Evolutionary conservation across 2,797 vertebrate genomes (phyloP), one percentile per base, ranked within the genome.

Genomic region (Lycodopsis pacificus): DNA sequence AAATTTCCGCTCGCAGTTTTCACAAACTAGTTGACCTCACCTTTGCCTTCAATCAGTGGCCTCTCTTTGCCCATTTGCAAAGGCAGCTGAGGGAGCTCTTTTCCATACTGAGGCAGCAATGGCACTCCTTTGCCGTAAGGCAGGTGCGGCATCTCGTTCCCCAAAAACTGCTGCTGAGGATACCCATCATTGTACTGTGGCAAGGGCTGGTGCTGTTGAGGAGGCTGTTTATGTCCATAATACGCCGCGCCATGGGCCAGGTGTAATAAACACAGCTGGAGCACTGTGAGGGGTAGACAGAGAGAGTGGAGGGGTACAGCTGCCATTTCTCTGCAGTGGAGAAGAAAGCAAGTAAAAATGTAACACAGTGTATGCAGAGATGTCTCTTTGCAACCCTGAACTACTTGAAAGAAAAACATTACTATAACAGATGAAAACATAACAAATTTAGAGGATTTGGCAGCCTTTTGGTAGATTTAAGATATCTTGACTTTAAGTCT

Each of bases 221-320:
- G 96, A 25, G 96, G 89, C 65, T 96, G 96, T 85, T 98, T 98
- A 73, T 96, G 96, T 62, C 96, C 96, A 91, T 98, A 98, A 86
- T 97, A 99, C 19, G 95, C 96, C 19, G 96, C 98, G 0, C 95
- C 96, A 20, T 96, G 93, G 84, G 84, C 91, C 66, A 86, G 82
- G 80, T 65, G 93, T 71, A 96, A 32, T 44, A 94, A 87, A 79
- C 90, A 93, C 63, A 97, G 84, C 73, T 95, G 95, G 85, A 96
- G 59, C 48, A 92, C 80, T 15, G 95, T 65, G 81, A 95, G 73
- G 80, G 97, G 84, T 40, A 96, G 87, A 85, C 89, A 88, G 61
- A 86, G 68, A 51, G 91, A 91, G 77, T 82, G 82, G 30, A 94
- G 78, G 57, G 88, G 86, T 69, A 77, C 13, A 14, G 94, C 93